Conservation (phyloP, 2,888 invertebrate species). For the Ptilodon capucinus region DNA sequence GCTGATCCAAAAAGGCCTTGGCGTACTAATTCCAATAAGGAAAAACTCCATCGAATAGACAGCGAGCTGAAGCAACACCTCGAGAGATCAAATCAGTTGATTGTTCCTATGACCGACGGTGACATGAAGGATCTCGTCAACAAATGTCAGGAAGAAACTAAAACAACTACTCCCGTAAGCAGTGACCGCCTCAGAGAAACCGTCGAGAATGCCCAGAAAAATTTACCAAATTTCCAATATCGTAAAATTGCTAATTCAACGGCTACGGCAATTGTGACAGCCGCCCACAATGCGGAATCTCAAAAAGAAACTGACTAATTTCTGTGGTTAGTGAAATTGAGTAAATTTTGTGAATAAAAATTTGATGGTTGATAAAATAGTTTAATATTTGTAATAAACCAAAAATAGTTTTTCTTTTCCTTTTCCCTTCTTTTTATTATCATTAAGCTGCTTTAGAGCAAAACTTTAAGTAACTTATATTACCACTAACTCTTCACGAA, state of each 20-base stretch:
- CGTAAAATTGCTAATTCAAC: slow-evolving; percentile 60
- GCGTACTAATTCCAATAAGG: slow-evolving; percentile 66
- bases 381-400: too few species aligned
- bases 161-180: slow-evolving; percentile 33
- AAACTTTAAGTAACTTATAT: too few species aligned
- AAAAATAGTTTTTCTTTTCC: too few species aligned
- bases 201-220: slow-evolving; percentile 61
- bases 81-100: slow-evolving; percentile 48
- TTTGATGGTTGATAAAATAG: too few species aligned
- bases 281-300: slow-evolving; percentile 42
- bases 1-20: slow-evolving; percentile 66
- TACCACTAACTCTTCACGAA: too few species aligned
- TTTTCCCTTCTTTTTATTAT: too few species aligned
- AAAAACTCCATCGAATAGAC: slow-evolving; percentile 64
- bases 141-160: slow-evolving; percentile 49
- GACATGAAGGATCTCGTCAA: slow-evolving; percentile 58
- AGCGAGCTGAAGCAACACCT: slow-evolving; percentile 61
- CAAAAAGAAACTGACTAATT: slow-evolving; percentile 4
- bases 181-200: slow-evolving; percentile 53
- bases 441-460: too few species aligned
- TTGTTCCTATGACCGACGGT: slow-evolving; percentile 50
- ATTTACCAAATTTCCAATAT: slow-evolving; percentile 69
- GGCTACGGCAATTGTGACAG: slow-evolving; percentile 57
- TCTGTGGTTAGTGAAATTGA: too few species aligned
- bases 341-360: too few species aligned